Evolutionary conservation across 92 coral and sea anemone species (phyloP), one percentile per base, ranked within the genome.

Genomic region (Diadumene lineata): DNA sequence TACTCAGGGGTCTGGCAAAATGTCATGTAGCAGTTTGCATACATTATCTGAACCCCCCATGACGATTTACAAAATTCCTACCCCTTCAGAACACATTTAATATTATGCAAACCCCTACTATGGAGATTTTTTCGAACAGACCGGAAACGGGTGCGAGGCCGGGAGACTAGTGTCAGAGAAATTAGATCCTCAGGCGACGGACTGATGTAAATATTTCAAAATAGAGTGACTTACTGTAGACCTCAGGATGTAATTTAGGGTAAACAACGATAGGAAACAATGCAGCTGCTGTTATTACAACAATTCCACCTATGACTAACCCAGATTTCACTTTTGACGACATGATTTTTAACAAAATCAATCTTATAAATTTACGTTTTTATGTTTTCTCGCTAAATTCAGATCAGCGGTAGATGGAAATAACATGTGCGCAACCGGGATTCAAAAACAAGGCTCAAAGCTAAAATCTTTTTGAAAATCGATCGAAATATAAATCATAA

Each of bases 221-320:
- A n/a, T 44, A 9, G 17, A 44, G 10, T 8, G 10, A 92, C 98
- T 80, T 65, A 94, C 98, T 72, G 78, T 81, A 94, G 16, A 86
- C 80, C 78, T 94, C 88, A 34, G 98, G 98, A 53, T 86, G 80
- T 18, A 94, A 50, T 55, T 86, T 87, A 32, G 98, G 98, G 75
- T 92, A 92, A 55, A 94, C 78, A 30, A 84, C 86, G 63, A 92
- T 87, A 18, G 98, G 98, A 73, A 85, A 79, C 64, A 94, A 75
- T 19, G 94, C 92, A 56, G 92, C 85, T 60, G 79, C 90, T 33
- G 97, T 94, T 28, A 88, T 82, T 10, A 90, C 83, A 26, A 87
- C 88, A 77, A 94, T 85, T 22, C 93, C 94, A 11, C 96, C 98
- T 50, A 94, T 87, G 50, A 94, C 89, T 25, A 89, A 30, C 34